These are phyloP conservation scores for Leucophora obtusa DNA, from an alignment of 2,888 invertebrate species.

Conservation along the genomic window DNA sequence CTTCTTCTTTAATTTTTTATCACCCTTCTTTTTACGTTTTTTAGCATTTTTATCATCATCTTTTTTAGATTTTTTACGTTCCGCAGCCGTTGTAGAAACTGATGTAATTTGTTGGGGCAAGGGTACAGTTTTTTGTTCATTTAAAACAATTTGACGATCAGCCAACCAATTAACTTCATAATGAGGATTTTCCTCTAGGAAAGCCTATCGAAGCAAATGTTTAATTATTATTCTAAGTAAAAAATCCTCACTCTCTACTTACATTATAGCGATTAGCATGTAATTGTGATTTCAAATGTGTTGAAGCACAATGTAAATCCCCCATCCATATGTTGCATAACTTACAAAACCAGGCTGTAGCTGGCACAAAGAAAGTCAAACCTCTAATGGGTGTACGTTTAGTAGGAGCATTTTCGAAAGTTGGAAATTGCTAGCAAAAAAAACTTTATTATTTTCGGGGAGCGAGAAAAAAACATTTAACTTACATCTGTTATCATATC, in stretches of 20 bases:
- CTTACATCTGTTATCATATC: slow-evolving; percentile 74
- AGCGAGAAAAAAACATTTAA: slow-evolving; percentile 11
- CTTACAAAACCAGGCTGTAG: slow-evolving; percentile 94
- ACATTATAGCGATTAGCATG: slow-evolving; percentile 91
- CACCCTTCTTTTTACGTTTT: slow-evolving; percentile 81
- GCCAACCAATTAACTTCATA: slow-evolving; percentile 93
- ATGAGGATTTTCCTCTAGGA: slow-evolving; percentile 90
- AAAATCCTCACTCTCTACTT: slow-evolving; percentile 72
- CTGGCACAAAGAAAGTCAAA: slow-evolving; percentile 91
- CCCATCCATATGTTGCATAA: slow-evolving; percentile 93
- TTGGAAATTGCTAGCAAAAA: slow-evolving; percentile 81
- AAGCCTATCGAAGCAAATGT: slow-evolving; percentile 81
- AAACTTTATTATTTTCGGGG: neutral
- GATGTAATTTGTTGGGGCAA: slow-evolving; percentile 71
- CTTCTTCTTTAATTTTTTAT: slow-evolving; percentile 79
- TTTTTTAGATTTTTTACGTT: slow-evolving; percentile 78
- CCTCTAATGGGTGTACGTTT: slow-evolving; percentile 92
- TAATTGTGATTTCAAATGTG: slow-evolving; percentile 88
- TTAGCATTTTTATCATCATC: slow-evolving; percentile 77
- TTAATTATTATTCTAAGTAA: neutral
- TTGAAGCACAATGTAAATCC: slow-evolving; percentile 91
- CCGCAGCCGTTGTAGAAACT: slow-evolving; percentile 67
- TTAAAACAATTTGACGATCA: slow-evolving; percentile 86
- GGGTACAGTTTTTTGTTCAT: slow-evolving; percentile 75
- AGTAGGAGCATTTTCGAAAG: slow-evolving; percentile 84